These are phyloP conservation scores for Drosophila meridionalis DNA, from an alignment of 2,888 invertebrate genomes.

Conservation along the genomic window DNA sequence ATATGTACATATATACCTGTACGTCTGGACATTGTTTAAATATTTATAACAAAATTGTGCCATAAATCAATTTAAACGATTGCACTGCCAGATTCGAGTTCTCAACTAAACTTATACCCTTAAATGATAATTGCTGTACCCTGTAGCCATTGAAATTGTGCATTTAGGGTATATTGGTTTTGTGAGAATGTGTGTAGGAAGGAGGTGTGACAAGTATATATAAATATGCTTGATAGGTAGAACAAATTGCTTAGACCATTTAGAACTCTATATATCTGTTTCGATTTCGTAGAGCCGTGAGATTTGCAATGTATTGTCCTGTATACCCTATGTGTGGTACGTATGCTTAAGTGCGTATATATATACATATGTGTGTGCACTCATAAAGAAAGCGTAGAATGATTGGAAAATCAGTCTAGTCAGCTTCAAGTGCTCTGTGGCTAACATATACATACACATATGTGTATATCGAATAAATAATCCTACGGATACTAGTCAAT, in stretches of 20 bases:
- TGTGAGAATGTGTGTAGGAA: background rate
- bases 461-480: background rate
- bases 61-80: background rate
- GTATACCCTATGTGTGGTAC: background rate
- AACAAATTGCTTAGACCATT: too few relatives aligned
- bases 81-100: background rate
- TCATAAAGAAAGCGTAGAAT: too few relatives aligned
- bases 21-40: background rate
- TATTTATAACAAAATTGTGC: constrained; percentile 1
- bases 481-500: background rate
- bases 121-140: background rate
- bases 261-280: too few relatives aligned
- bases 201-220: too few relatives aligned
- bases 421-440: too few relatives aligned
- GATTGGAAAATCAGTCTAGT: background rate
- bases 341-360: too few relatives aligned
- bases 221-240: too few relatives aligned
- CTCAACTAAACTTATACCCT: background rate
- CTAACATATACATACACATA: background rate
- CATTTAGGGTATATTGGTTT: background rate
- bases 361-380: background rate
- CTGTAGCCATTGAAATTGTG: background rate
- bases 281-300: background rate
- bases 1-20: background rate
- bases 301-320: background rate